These are phyloP conservation scores for Melipona beecheii DNA, from an alignment of 2,888 invertebrate species.

Conservation along the genomic window DNA sequence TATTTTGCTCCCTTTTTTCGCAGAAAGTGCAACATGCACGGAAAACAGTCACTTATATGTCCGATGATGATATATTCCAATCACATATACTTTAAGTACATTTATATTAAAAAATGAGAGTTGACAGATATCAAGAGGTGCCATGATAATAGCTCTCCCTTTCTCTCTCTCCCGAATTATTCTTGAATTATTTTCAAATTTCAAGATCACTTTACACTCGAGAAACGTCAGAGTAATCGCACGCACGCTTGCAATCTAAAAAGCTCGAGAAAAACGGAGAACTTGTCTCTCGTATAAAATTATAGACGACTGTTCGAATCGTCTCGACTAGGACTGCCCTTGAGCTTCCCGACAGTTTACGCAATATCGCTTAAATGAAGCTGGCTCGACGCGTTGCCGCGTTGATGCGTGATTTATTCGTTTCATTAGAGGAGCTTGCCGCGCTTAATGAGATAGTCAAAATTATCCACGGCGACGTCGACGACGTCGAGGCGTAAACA, in stretches of 20 bases:
- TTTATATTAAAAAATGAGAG: no score
- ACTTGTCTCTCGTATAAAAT: neutral
- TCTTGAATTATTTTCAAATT: neutral
- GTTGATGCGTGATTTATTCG: slow-evolving; percentile 33
- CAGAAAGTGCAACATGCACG: no score
- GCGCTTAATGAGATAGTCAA: slow-evolving; percentile 32
- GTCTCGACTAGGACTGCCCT: neutral
- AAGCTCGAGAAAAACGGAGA: neutral
- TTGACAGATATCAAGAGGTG: no score
- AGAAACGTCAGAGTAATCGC: neutral
- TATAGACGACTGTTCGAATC: neutral
- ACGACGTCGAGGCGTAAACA: neutral
- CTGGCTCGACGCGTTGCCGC: neutral
- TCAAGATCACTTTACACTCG: neutral
- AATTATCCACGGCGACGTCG: slow-evolving; percentile 16
- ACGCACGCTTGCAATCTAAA: neutral
- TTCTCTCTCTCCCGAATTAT: no score
- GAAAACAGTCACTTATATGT: no score
- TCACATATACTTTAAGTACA: no score
- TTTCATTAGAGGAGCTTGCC: slow-evolving; percentile 22
- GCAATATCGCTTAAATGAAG: neutral
- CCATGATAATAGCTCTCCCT: no score
- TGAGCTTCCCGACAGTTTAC: neutral
- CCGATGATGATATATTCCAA: no score
- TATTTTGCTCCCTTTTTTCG: no score